phyloP scores from a whole-genome alignment of 2,888 invertebrate species.

The Mellilla xanthometata region DNA sequence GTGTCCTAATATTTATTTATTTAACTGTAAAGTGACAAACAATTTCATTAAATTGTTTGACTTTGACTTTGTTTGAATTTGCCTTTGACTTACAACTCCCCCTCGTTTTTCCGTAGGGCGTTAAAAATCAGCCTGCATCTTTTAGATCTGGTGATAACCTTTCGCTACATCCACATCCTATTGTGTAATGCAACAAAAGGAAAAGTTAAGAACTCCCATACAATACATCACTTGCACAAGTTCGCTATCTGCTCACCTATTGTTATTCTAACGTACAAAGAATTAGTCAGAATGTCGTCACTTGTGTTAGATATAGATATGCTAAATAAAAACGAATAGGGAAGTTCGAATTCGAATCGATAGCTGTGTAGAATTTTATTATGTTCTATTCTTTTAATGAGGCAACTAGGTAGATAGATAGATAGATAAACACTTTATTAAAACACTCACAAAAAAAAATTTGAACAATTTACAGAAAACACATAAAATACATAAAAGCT shows the following conservation, averaged over 20 bases:
- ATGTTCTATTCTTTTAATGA: slow-evolving; percentile 8
- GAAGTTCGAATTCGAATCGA: slow-evolving; percentile 1
- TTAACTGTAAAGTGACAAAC: no score
- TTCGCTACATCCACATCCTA: slow-evolving; percentile 17
- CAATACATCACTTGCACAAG: slow-evolving; percentile 14
- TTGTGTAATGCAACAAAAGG: slow-evolving; percentile 18
- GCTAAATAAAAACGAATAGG: slow-evolving; percentile 13
- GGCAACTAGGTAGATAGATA: slow-evolving; percentile 8
- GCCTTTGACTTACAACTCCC: no score
- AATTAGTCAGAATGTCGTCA: slow-evolving; percentile 28
- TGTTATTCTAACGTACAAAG: slow-evolving; percentile 13
- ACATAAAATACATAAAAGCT: no score
- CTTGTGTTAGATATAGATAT: slow-evolving; percentile 7
- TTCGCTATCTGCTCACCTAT: no score
- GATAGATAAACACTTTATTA: no score
- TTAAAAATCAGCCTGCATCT: slow-evolving; percentile 15
- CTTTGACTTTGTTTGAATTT: no score
- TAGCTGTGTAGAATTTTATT: slow-evolving; percentile 2
- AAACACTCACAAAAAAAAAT: no score
- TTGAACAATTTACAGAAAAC: no score
- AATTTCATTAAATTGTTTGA: no score
- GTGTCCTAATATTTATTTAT: no score
- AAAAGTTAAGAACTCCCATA: slow-evolving; percentile 21
- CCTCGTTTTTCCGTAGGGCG: no score
- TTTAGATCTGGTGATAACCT: slow-evolving; percentile 23